These are phyloP conservation scores for Stichopus chloronotus DNA, from an alignment of 35 echinoderm and acorn worm species.

Conservation along the genomic window DNA sequence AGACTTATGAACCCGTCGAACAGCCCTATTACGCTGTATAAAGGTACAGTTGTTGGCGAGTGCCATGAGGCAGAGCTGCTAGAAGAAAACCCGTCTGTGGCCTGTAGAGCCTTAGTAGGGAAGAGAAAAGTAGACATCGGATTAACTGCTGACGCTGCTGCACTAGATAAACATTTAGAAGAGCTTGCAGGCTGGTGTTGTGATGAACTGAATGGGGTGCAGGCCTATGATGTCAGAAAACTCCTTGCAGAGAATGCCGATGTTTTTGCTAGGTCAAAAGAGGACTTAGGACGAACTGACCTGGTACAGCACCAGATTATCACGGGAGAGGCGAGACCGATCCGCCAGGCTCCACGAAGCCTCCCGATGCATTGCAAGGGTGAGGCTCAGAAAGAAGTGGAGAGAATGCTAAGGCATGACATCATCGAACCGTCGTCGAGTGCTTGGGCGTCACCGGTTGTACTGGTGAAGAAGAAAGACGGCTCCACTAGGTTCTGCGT, in stretches of 20 bases:
- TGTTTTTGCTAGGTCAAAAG: conserved; percentile 65
- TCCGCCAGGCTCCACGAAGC: conserved; percentile 51
- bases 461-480: conserved; percentile 84
- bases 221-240: conserved; percentile 15
- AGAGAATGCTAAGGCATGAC: conserved; percentile 50
- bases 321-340: conserved; percentile 38
- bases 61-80: not conserved
- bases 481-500: conserved; percentile 65
- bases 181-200: conserved; percentile 11
- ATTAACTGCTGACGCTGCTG: not conserved
- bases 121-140: not conserved
- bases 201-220: not conserved
- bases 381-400: conserved; percentile 54
- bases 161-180: conserved; percentile 20
- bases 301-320: conserved; percentile 61
- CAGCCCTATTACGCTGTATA: not conserved
- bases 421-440: conserved; percentile 61
- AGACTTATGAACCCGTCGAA: conserved; percentile 25
- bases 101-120: not conserved
- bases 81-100: not conserved
- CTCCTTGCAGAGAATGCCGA: conserved; percentile 22
- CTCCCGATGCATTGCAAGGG: conserved; percentile 40
- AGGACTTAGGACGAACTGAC: conserved; percentile 48
- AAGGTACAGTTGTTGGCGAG: conserved; percentile 7
- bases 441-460: conserved; percentile 67